phyloP scores from a whole-genome alignment of 2,888 invertebrate genomes.

The Troides helena region DNA sequence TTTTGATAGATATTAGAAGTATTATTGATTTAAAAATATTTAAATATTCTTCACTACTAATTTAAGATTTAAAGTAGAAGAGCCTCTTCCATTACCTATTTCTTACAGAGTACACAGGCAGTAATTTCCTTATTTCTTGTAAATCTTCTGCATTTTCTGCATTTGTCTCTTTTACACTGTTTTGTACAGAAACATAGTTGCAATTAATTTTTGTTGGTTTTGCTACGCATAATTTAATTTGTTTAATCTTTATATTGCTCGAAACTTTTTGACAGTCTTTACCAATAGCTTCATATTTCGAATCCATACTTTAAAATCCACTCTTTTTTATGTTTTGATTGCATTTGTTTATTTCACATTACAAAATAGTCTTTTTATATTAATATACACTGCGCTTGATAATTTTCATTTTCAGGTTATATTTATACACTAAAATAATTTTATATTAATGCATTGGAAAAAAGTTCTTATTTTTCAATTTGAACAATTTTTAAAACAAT shows the following conservation, averaged over 20 bases:
- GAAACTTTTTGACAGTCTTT: constrained; percentile 43
- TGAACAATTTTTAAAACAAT: too few relatives aligned
- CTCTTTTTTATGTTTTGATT: neutral
- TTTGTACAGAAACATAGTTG: constrained; percentile 32
- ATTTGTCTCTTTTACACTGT: constrained; percentile 32
- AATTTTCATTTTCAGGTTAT: too few relatives aligned
- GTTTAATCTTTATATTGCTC: constrained; percentile 52
- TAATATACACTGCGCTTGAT: too few relatives aligned
- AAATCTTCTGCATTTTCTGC: constrained; percentile 43
- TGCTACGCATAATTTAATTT: constrained; percentile 47
- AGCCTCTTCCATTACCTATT: constrained; percentile 52
- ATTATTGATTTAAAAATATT: too few relatives aligned
- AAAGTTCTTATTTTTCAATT: too few relatives aligned
- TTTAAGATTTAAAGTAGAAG: neutral
- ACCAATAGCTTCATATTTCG: constrained; percentile 63
- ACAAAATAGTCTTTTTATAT: neutral
- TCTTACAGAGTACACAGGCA: constrained; percentile 79
- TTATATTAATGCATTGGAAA: too few relatives aligned
- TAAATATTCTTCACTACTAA: neutral
- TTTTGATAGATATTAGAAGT: too few relatives aligned
- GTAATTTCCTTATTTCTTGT: constrained; percentile 64
- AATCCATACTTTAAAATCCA: constrained; percentile 54
- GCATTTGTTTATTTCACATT: neutral
- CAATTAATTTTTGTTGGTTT: constrained; percentile 38
- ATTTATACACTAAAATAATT: too few relatives aligned